A percentile compares a stretch with the other conserved stretches of the same genome.
Evolutionary conservation across 2,888 invertebrate genomes (phyloP).

Genomic region (Trimorus sp.): DNA sequence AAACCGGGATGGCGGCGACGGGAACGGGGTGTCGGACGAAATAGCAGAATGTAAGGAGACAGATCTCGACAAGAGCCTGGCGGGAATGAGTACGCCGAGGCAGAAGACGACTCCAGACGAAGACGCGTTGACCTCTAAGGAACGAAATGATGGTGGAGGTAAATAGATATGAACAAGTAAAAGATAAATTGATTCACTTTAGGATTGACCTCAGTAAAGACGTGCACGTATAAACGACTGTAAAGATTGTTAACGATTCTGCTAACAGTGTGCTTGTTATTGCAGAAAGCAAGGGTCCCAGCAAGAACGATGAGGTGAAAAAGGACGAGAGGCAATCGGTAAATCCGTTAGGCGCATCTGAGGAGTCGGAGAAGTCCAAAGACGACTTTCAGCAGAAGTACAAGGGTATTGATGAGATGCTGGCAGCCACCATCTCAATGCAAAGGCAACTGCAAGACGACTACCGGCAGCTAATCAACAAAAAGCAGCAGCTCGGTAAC

Average conservation of each 20-base stretch:
- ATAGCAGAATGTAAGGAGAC: not conserved
- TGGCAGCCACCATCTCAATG: not conserved
- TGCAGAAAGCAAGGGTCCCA: constrained; percentile 8
- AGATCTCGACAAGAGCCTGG: not conserved
- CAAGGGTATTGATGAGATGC: not conserved
- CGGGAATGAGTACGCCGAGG: too few species aligned
- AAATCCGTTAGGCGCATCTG: not conserved
- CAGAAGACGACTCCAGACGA: not conserved
- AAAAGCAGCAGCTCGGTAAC: not conserved
- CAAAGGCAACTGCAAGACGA: constrained; percentile 1
- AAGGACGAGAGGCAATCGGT: not conserved
- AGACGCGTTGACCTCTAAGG: not conserved
- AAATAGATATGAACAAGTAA: not conserved
- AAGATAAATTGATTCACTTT: not conserved
- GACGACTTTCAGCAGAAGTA: not conserved
- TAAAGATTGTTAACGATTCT: constrained; percentile 5
- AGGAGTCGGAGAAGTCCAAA: not conserved
- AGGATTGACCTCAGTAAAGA: not conserved
- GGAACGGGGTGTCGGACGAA: not conserved
- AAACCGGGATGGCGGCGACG: constrained; percentile 24
- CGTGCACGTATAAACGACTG: not conserved
- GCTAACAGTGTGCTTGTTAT: not conserved
- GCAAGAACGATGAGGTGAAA: not conserved
- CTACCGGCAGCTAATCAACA: not conserved
- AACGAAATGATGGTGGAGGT: not conserved